Conservation (phyloP, 2,888 invertebrate genomes). For the Hydrotaea diabolus region DNA sequence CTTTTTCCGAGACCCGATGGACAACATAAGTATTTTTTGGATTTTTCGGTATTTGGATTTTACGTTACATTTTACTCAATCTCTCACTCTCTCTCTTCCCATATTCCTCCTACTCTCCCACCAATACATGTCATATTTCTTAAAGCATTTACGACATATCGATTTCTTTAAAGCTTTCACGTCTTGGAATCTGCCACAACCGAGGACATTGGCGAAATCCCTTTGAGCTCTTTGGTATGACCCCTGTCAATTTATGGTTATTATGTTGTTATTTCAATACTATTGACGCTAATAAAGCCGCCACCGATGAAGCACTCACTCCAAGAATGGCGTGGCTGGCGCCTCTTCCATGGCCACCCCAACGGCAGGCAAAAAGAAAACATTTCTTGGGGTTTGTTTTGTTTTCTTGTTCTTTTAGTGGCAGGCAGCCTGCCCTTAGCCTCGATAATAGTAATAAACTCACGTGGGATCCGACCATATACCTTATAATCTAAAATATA, state of each 20-base stretch:
- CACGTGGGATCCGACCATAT: slow-evolving; percentile 31
- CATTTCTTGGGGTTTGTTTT: not conserved
- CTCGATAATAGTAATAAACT: slow-evolving; percentile 25
- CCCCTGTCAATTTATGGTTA: slow-evolving; percentile 19
- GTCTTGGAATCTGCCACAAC: not conserved
- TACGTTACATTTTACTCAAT: no score
- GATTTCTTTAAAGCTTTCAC: not conserved
- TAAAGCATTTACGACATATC: not conserved
- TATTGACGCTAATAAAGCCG: not conserved
- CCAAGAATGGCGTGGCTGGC: no score
- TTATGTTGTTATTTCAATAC: slow-evolving; percentile 20
- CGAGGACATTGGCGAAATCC: not conserved
- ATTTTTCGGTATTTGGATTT: no score
- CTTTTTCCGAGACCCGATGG: no score
- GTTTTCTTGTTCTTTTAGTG: slow-evolving; percentile 7
- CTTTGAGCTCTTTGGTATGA: not conserved
- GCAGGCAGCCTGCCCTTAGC: not conserved
- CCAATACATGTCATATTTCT: not conserved
- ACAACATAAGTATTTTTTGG: no score
- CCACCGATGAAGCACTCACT: not conserved
- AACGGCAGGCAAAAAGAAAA: not conserved
- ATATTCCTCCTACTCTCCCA: no score
- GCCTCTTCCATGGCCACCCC: not conserved
- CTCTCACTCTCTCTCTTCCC: no score
- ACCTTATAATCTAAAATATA: slow-evolving; percentile 37